A percentile compares a stretch with the other conserved stretches of the same genome.
Evolutionary conservation across 2,113 vertebrate species (phyloP).

Genomic region (Ceyx melanurus): DNA sequence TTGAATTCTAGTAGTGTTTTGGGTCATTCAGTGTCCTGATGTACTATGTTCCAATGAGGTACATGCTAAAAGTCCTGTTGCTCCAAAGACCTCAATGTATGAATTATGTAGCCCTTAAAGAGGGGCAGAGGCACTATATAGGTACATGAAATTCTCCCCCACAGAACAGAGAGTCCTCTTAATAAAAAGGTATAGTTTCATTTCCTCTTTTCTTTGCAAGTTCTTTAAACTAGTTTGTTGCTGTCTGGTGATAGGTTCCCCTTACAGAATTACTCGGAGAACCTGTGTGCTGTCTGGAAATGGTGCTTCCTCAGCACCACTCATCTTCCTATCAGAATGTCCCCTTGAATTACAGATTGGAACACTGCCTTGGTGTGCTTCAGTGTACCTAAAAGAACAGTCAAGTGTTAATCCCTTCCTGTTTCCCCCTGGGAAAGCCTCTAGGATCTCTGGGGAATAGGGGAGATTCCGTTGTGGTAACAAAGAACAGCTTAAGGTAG

Average conservation of each 20-base stretch:
- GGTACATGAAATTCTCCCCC: not conserved
- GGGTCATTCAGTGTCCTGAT: not conserved
- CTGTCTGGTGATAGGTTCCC: not conserved
- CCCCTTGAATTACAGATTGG: not conserved
- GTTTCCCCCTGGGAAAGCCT: not conserved
- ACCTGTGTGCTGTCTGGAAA: not conserved
- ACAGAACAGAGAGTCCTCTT: not conserved
- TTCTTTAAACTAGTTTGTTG: not conserved
- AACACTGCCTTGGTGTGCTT: not conserved
- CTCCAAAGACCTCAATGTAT: not conserved
- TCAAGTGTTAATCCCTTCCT: not conserved
- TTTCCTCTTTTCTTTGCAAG: not conserved
- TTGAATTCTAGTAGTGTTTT: not conserved
- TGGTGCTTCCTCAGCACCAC: not conserved
- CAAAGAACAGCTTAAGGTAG: not conserved
- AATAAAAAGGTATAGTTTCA: not conserved
- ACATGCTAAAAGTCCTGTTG: not conserved
- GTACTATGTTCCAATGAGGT: not conserved
- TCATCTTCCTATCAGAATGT: not conserved
- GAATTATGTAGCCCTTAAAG: not conserved
- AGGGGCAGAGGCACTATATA: not conserved
- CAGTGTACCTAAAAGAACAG: not conserved
- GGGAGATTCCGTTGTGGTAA: not conserved
- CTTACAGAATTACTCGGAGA: not conserved
- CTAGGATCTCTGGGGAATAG: not conserved